Percentiles rank a stretch among this genome's conserved stretches.
Conservation (phyloP, 2,797 vertebrate species). For the Pogonophryne albipinna region DNA sequence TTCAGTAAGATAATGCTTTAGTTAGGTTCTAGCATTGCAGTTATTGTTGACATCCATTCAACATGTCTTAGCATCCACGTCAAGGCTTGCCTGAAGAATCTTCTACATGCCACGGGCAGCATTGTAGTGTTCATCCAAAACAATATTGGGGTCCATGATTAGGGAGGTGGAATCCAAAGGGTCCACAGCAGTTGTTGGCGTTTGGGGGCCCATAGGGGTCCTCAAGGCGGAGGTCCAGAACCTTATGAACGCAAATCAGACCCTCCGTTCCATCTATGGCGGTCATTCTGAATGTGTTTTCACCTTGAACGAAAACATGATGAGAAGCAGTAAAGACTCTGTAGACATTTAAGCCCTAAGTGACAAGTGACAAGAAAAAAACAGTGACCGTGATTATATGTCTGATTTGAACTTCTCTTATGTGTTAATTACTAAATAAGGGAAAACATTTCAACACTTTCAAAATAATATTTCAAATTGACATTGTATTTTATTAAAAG, state of each 20-base stretch:
- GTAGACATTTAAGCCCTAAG: too few relatives aligned
- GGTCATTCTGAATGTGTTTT: constrained; percentile 91
- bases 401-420: too few relatives aligned
- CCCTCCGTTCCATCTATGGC: constrained; percentile 95
- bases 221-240: constrained; percentile 93
- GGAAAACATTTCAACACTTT: too few relatives aligned
- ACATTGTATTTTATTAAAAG: too few relatives aligned
- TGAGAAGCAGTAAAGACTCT: background rate
- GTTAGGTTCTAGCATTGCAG: background rate
- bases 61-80: background rate
- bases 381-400: too few relatives aligned
- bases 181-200: constrained; percentile 91
- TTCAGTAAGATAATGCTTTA: background rate
- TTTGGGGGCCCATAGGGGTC: constrained; percentile 90
- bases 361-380: too few relatives aligned
- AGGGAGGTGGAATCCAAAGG: constrained; percentile 93
- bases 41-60: background rate
- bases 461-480: too few relatives aligned
- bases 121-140: constrained; percentile 91
- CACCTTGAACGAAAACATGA: constrained; percentile 77
- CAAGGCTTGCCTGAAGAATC: constrained; percentile 88
- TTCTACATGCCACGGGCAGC: constrained; percentile 93
- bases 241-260: constrained; percentile 92
- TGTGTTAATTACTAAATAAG: too few relatives aligned
- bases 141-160: constrained; percentile 96